Percentiles rank a stretch among this genome's conserved stretches.
These are phyloP conservation scores for Drosophila percnosoma DNA, from an alignment of 2,888 invertebrate genomes.

Conservation along the genomic window DNA sequence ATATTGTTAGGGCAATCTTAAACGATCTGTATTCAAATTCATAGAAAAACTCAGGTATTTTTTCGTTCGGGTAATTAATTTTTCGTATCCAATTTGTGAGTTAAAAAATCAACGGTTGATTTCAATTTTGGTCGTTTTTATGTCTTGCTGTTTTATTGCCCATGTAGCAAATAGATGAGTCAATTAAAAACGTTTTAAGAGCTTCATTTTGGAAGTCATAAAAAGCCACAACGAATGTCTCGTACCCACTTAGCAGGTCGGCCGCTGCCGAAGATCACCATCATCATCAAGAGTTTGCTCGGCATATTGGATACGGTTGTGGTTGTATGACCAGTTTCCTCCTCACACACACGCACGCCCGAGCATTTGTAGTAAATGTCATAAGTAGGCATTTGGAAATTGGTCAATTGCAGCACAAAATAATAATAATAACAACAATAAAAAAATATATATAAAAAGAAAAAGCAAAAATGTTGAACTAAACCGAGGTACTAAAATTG, in stretches of 20 bases:
- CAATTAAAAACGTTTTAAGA: slow-evolving; percentile 45
- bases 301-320: slow-evolving; percentile 16
- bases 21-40: neutral
- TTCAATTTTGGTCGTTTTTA: neutral
- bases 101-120: neutral
- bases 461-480: neutral
- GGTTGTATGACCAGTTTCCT: slow-evolving; percentile 40
- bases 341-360: neutral
- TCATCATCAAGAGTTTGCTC: slow-evolving; percentile 15
- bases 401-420: slow-evolving; percentile 55
- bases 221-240: slow-evolving; percentile 25
- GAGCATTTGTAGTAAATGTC: slow-evolving; percentile 45
- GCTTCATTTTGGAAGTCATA: slow-evolving; percentile 39
- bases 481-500: slow-evolving; percentile 26
- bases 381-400: slow-evolving; percentile 45
- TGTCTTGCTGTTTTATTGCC: slow-evolving; percentile 26
- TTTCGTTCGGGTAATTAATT: neutral
- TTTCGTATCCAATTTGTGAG: neutral
- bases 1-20: neutral
- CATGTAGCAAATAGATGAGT: slow-evolving; percentile 33
- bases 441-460: neutral
- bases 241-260: slow-evolving; percentile 10
- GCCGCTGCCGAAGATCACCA: slow-evolving; percentile 35
- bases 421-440: slow-evolving; percentile 23
- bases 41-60: neutral